phyloP scores from a whole-genome alignment of 2,113 vertebrate genomes.

The Alces alces region DNA sequence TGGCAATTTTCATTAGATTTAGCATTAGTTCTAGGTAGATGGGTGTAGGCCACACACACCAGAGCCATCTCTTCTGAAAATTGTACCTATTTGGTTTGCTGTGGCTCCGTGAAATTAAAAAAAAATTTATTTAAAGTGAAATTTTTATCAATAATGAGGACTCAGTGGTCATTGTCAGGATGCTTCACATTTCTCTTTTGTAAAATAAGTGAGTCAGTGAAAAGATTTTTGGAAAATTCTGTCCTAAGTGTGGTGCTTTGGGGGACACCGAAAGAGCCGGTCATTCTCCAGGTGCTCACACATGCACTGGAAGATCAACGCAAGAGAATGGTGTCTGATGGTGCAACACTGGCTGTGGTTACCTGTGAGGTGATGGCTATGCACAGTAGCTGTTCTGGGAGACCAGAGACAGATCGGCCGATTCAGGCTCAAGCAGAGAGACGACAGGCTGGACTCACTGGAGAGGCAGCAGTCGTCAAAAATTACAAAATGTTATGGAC shows the following conservation, averaged over 20 bases:
- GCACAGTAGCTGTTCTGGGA: not conserved
- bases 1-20: not conserved
- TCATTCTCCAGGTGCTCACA: not conserved
- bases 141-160: not conserved
- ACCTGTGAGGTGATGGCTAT: not conserved
- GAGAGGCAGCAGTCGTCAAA: not conserved
- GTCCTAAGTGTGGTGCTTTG: not conserved
- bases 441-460: rapidly evolving
- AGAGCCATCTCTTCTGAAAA: not conserved
- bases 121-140: not conserved
- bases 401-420: too few relatives aligned
- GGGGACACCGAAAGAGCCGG: not conserved
- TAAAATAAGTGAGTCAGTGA: not conserved
- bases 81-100: not conserved
- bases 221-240: not conserved
- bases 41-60: not conserved
- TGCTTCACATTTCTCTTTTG: not conserved
- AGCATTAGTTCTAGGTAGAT: not conserved
- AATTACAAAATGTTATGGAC: not conserved
- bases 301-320: not conserved
- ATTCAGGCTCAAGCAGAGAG: not conserved
- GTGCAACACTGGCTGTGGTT: not conserved
- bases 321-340: rapidly evolving
- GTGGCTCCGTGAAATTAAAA: not conserved
- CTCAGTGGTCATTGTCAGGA: not conserved